Evolutionary conservation across 2,113 vertebrate genomes (phyloP).

Genomic region (Colaptes auratus): DNA sequence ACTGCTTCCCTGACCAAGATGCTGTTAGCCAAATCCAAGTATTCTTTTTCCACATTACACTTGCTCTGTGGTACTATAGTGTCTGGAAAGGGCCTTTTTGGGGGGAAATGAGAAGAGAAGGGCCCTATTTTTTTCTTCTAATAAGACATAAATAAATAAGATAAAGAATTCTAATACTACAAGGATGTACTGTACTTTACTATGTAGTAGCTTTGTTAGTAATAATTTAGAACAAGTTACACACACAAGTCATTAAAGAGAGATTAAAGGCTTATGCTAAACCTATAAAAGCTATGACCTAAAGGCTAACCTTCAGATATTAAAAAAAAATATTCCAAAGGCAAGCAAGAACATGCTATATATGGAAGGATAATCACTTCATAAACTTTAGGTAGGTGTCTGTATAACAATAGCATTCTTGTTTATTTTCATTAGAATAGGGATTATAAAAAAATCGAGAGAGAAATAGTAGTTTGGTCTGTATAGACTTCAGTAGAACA

Average conservation of each 20-base stretch:
- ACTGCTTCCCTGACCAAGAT: neutral
- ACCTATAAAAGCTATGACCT: slow-evolving; percentile 4
- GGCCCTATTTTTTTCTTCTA: slow-evolving; percentile 19
- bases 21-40: neutral
- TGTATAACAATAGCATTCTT: neutral
- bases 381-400: neutral
- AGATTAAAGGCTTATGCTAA: slow-evolving; percentile 30
- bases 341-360: neutral
- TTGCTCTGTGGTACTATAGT: neutral
- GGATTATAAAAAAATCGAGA: neutral
- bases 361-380: neutral
- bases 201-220: slow-evolving; percentile 5
- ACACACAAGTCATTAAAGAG: slow-evolving; percentile 32
- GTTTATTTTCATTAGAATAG: neutral
- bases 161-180: slow-evolving; percentile 25
- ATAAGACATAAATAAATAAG: slow-evolving; percentile 31
- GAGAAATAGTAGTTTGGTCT: neutral
- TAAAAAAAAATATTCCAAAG: neutral
- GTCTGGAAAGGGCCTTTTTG: neutral
- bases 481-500: neutral
- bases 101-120: neutral
- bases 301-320: neutral
- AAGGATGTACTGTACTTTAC: neutral
- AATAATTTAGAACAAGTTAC: slow-evolving; percentile 29
- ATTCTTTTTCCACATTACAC: neutral